Conservation (phyloP, 92 coral and sea anemone species). For the Ricordea florida region DNA sequence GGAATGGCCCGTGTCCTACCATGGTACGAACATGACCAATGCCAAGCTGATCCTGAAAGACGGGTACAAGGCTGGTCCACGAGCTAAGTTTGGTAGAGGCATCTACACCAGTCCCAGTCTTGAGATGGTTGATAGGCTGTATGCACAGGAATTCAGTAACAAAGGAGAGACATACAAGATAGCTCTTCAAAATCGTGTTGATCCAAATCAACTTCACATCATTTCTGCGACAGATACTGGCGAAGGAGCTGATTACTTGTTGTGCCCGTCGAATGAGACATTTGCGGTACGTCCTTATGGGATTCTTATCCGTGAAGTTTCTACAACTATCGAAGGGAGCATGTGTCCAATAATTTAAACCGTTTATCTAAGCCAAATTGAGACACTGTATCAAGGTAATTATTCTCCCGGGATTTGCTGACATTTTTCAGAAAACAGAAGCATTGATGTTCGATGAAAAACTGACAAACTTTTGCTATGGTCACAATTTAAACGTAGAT, state of each 20-base stretch:
- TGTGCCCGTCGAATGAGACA: constrained; percentile 39
- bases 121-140: constrained; percentile 42
- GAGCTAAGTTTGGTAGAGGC: constrained; percentile 42
- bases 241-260: constrained; percentile 62
- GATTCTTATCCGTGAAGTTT: no score
- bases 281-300: constrained; percentile 71
- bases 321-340: no score
- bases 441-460: no score
- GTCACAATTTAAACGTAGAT: no score
- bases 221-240: constrained; percentile 45
- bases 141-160: constrained; percentile 47
- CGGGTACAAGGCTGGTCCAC: constrained; percentile 34
- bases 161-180: constrained; percentile 57
- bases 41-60: constrained; percentile 26
- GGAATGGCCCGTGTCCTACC: constrained; percentile 85
- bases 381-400: no score
- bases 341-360: no score
- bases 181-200: constrained; percentile 72
- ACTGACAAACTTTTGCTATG: no score
- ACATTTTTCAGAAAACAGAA: no score
- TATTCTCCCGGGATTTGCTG: no score
- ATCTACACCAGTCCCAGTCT: constrained; percentile 70
- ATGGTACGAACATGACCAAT: constrained; percentile 43
- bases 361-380: no score
- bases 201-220: constrained; percentile 46